Base-by-base conservation (phyloP, 2,113 vertebrate genomes). In the Sturnus vulgaris region DNA sequence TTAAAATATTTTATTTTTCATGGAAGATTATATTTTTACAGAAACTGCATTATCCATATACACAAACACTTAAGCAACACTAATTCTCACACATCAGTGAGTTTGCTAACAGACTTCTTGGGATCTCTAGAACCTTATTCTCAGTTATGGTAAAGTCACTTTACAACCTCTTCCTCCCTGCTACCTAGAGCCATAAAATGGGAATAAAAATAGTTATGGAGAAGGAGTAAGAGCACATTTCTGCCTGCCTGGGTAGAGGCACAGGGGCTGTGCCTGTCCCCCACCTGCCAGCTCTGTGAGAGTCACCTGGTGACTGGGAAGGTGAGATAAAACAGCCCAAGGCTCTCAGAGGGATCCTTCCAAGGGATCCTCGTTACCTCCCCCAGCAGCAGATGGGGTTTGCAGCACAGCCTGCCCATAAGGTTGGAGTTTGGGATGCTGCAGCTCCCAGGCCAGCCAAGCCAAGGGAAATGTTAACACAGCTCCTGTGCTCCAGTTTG, bases 41-140 rank as follows among this genome's bases (percentile, higher is more conserved):
- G 66, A 82, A 87, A 70, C 35, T 70, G 30, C n/a, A 47, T 94
- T 76, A 70, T 12, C 75, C 33, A 19, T 21, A 27, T 10, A 65
- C n/a, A 82, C 73, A 96, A 90, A 90, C 92, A 90, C 49, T 82
- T 76, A 35, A 87, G 70, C 78, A 85, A 46, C 65, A 68, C 61
- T 91, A 69, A 96, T 95, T 77, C 63, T n/a, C 17, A 56, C 44
- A 64, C 0, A 0, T 15, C 3, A 1, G 15, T 53, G 64, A 90
- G 37, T 79, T 87, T 92, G 57, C n/a, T 65, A 79, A 89, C 49
- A 87, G 57, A 37, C 3, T 92, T 49, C 61, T 69, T 39, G 42
- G 37, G 61, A 72, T 37, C n/a, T 65, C 11, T 6, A 27, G 17
- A 46, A 46, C 30, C 28, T 55, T 24, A 59, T 78, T 70, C 66